phyloP scores from a whole-genome alignment of 2,113 vertebrate species.

The Sturnus vulgaris region DNA sequence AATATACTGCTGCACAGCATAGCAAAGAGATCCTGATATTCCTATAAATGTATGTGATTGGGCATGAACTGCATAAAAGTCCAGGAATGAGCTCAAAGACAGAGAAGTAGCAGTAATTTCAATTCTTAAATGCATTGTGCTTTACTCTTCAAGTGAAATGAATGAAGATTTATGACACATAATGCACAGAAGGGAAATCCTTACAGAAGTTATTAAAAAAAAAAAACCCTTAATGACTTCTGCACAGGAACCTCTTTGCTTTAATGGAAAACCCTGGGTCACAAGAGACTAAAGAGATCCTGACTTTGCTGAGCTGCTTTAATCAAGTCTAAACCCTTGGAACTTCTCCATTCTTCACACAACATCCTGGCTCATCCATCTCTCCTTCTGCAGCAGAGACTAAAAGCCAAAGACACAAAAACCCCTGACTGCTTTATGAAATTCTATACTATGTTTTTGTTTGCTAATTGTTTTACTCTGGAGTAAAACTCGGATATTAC shows the following conservation, averaged over 20 bases:
- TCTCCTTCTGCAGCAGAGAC: background rate
- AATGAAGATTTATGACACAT: background rate
- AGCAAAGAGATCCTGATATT: background rate
- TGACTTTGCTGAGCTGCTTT: background rate
- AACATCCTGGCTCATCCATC: background rate
- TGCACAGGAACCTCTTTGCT: background rate
- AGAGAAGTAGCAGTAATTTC: background rate
- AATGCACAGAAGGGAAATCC: background rate
- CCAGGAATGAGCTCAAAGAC: background rate
- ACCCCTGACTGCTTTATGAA: background rate
- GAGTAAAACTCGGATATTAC: background rate
- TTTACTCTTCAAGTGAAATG: background rate
- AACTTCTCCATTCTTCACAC: background rate
- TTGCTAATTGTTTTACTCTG: background rate
- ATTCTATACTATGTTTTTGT: background rate
- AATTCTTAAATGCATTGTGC: background rate
- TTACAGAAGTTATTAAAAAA: background rate
- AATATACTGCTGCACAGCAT: background rate
- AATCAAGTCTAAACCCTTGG: background rate
- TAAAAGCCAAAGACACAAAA: background rate
- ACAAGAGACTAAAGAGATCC: background rate
- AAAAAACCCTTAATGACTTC: background rate
- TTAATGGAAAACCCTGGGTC: background rate
- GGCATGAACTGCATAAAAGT: background rate
- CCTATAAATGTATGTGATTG: rapidly evolving